These are phyloP conservation scores for Zaprionus taronus DNA, from an alignment of 1,140 invertebrate genomes.

Conservation along the genomic window DNA sequence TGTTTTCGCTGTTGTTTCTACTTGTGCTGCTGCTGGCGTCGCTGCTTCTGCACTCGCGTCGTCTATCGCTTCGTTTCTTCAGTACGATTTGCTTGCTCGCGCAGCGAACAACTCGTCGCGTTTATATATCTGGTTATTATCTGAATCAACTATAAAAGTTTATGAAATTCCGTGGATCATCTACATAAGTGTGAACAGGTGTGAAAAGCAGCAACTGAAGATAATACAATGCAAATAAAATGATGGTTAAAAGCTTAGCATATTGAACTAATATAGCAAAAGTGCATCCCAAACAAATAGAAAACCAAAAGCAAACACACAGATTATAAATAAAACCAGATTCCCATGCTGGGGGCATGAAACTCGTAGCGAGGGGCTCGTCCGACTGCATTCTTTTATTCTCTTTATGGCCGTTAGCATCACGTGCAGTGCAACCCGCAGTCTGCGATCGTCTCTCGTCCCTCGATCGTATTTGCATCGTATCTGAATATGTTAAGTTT, in stretches of 20 bases:
- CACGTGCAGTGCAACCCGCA: not conserved
- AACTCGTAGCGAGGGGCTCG: not conserved
- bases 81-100: conserved; percentile 70
- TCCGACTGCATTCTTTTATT: not conserved
- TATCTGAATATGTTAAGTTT: not conserved
- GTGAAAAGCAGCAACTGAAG: conserved; percentile 4
- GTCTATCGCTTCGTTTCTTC: conserved; percentile 31
- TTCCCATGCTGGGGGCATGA: not conserved
- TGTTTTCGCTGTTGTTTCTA: not conserved
- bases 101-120: conserved; percentile 67
- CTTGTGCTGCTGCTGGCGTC: not conserved
- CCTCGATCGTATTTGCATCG: not conserved
- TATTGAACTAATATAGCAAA: not conserved
- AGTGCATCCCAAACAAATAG: not conserved
- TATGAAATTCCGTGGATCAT: conserved; percentile 31
- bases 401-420: not conserved
- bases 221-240: no score
- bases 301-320: not conserved
- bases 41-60: conserved; percentile 23
- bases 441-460: not conserved
- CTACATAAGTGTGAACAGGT: conserved; percentile 29
- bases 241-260: not conserved
- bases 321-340: conserved; percentile 8
- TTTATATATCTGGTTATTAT: conserved; percentile 17
- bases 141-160: conserved; percentile 23